Evolutionary conservation across 2,797 vertebrate genomes (phyloP), one percentile per base, ranked within the genome.

Genomic region (Chromobotia macracanthus): DNA sequence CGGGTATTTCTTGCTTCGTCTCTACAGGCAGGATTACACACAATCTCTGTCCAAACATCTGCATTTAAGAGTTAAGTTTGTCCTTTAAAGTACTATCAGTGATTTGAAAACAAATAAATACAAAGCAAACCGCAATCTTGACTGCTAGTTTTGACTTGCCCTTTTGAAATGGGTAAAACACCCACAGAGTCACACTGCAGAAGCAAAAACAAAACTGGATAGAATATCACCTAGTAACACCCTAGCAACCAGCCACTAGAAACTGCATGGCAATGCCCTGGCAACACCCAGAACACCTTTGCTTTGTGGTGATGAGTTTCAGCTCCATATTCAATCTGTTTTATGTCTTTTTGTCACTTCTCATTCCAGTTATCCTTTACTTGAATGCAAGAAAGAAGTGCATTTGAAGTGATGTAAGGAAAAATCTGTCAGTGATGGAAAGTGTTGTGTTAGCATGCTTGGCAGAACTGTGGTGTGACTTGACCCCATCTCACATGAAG

Each of bases 391-490:
- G 53, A 67, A 48, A 12, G 8, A 41, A 6, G 11, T 67, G n/a
- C 19, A 9, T 25, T 67, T 19, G 18, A 55, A 25, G 56, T 69
- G 46, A 79, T 11, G 10, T 72, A 63, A 15, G 35, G 25, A 41
- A 63, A 25, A 76, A 25, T 67, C 12, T 67, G 21, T 35, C 11
- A 19, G 6, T 50, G 21, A 51, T 31, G 18, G 70, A 77, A 73
- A 72, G 53, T 65, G 50, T 31, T 50, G 31, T 65, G 21, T 60
- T 31, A 38, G 46, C 4, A 79, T 55, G 65, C 53, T 12, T 58
- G 70, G 28, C 18, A 51, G 35, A 46, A 44, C 41, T 16, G 50
- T 58, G 18, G 51, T 38, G 55, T n/a, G 11, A 16, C 63, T 68
- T 31, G 25, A 60, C 41, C 51, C 19, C 5, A 46, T 67, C 41